Conservation (phyloP, 2,797 vertebrate species). For the Sibirionetta formosa region DNA sequence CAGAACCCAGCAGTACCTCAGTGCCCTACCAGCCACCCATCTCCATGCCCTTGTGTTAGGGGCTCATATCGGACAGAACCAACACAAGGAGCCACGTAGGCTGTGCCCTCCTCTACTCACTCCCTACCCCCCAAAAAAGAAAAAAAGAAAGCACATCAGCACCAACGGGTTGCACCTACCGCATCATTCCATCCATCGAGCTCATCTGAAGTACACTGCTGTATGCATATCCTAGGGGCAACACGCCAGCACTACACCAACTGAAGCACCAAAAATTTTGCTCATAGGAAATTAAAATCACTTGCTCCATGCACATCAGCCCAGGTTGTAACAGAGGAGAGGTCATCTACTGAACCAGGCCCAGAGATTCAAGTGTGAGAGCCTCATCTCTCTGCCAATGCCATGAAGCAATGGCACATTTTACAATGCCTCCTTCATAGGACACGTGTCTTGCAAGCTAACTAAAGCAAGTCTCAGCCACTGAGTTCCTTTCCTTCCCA, state of each 20-base stretch:
- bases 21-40: too few species aligned
- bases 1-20: too few species aligned
- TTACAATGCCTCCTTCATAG: background rate
- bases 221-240: fast-evolving
- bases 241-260: background rate
- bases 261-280: background rate
- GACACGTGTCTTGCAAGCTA: background rate
- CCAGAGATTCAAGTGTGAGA: background rate
- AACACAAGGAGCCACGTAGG: background rate
- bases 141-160: background rate
- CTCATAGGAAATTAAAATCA: background rate
- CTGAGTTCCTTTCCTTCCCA: background rate
- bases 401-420: background rate
- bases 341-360: background rate
- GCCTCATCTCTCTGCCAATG: background rate
- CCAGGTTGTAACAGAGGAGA: background rate
- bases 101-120: background rate
- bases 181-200: background rate
- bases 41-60: too few species aligned
- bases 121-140: background rate
- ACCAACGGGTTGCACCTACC: background rate
- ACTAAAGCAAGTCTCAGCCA: background rate
- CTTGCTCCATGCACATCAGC: background rate
- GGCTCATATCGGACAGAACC: too few species aligned
- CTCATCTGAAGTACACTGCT: background rate